phyloP scores from a whole-genome alignment of 2,113 vertebrate species.

The Misgurnus mizolepis region DNA sequence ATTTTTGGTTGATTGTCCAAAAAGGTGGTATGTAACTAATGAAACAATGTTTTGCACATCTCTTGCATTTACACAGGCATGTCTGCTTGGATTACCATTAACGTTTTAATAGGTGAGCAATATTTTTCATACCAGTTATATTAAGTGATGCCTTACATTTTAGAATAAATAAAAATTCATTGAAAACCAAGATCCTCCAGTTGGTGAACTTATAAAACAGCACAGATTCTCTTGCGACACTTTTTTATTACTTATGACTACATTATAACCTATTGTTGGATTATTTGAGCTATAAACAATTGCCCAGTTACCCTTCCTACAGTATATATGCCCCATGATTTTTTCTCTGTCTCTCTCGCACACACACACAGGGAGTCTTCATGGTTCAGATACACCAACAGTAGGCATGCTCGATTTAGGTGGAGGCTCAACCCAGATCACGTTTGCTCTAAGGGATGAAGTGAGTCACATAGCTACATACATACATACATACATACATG shows the following conservation, averaged over 20 bases:
- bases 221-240: background rate
- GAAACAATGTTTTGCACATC: background rate
- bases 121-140: background rate
- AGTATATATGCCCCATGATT: background rate
- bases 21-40: too few relatives aligned
- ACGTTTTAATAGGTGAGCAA: slow-evolving; percentile 87
- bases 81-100: slow-evolving; percentile 94
- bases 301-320: background rate
- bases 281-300: slow-evolving; percentile 22
- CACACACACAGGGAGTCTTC: slow-evolving; percentile 79
- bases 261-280: slow-evolving; percentile 61
- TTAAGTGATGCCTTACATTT: background rate
- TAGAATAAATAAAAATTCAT: background rate
- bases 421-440: slow-evolving; percentile 94
- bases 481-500: slow-evolving; percentile 2
- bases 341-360: background rate
- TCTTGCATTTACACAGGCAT: slow-evolving; percentile 77
- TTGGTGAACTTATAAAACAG: too few relatives aligned
- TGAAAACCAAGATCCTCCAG: background rate
- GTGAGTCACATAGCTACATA: slow-evolving; percentile 65
- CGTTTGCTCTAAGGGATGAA: slow-evolving; percentile 85
- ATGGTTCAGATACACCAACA: slow-evolving; percentile 67
- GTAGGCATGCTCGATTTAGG: slow-evolving; percentile 94
- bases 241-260: background rate
- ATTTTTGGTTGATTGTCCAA: too few relatives aligned